These are phyloP conservation scores for Drosophila trapezifrons DNA, from an alignment of 1,140 invertebrate species.

Conservation along the genomic window DNA sequence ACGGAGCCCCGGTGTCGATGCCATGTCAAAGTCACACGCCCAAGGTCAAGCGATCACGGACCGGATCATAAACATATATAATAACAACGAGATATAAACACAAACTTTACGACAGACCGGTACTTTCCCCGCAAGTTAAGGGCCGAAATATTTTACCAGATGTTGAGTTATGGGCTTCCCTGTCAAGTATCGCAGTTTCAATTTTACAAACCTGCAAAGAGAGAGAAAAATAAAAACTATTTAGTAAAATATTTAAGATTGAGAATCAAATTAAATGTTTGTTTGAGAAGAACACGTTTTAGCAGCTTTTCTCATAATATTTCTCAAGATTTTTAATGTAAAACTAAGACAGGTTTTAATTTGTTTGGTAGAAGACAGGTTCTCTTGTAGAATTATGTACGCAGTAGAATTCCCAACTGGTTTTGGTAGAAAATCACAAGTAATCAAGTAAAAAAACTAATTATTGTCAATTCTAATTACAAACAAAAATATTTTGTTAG, in stretches of 20 bases:
- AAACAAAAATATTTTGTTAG: neutral
- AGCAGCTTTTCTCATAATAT: neutral
- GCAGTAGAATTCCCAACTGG: neutral
- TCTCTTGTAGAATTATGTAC: neutral
- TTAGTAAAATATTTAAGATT: neutral
- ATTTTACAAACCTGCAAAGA: slow-evolving; percentile 20
- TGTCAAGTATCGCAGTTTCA: neutral
- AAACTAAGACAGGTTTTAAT: slow-evolving; percentile 8
- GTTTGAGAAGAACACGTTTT: slow-evolving; percentile 4
- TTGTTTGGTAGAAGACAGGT: neutral
- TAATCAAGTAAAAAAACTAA: neutral
- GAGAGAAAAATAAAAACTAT: neutral
- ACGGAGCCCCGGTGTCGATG: slow-evolving; percentile 16
- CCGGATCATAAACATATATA: slow-evolving; percentile 16
- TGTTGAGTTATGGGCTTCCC: neutral
- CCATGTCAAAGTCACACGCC: slow-evolving; percentile 19
- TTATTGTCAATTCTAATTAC: neutral
- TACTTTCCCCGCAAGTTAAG: slow-evolving; percentile 2
- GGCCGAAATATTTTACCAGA: slow-evolving; percentile 5
- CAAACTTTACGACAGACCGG: neutral
- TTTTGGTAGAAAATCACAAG: neutral
- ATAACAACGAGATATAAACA: neutral
- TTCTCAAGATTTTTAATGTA: slow-evolving; percentile 12
- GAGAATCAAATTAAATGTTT: neutral
- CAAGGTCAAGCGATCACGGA: slow-evolving; percentile 22